These are phyloP conservation scores for Caenorhabditis doughertyi DNA, from an alignment of 2,888 invertebrate species.

Conservation along the genomic window DNA sequence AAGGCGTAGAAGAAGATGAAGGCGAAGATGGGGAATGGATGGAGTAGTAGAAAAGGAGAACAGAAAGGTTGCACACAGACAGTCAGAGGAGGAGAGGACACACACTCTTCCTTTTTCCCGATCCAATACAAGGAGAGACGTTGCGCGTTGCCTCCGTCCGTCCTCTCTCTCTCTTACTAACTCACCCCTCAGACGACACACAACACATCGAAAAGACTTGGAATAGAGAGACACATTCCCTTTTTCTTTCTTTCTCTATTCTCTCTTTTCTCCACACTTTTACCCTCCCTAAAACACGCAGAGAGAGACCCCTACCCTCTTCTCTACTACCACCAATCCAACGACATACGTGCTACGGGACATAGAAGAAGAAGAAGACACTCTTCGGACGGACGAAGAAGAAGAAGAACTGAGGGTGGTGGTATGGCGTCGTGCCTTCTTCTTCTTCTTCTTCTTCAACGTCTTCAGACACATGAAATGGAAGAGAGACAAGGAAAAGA, in stretches of 20 bases:
- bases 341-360: conserved; percentile 32
- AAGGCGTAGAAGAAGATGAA: conserved; percentile 2
- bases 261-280: conserved; percentile 11
- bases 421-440: conserved; percentile 46
- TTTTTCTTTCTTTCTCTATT: neutral
- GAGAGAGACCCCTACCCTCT: conserved; percentile 1
- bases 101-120: conserved; percentile 21
- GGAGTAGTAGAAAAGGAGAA: conserved; percentile 4
- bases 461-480: conserved; percentile 18
- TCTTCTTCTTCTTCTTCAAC: conserved; percentile 16
- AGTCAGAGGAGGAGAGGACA: no score
- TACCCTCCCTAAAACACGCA: conserved; percentile 36
- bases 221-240: neutral
- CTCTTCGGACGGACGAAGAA: conserved; percentile 30
- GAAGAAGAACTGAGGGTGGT: conserved; percentile 21
- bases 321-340: conserved; percentile 2
- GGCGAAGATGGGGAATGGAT: neutral
- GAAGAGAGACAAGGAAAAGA: conserved; percentile 21
- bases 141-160: conserved; percentile 14
- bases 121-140: conserved; percentile 41
- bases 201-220: conserved; percentile 49
- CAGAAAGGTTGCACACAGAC: conserved; percentile 24
- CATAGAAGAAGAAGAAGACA: conserved; percentile 13
- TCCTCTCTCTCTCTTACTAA: conserved; percentile 22
- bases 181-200: conserved; percentile 34